Percentiles rank a stretch among this genome's conserved stretches.
phyloP scores from a whole-genome alignment of 2,797 vertebrate species.

The Knipowitschia caucasica region DNA sequence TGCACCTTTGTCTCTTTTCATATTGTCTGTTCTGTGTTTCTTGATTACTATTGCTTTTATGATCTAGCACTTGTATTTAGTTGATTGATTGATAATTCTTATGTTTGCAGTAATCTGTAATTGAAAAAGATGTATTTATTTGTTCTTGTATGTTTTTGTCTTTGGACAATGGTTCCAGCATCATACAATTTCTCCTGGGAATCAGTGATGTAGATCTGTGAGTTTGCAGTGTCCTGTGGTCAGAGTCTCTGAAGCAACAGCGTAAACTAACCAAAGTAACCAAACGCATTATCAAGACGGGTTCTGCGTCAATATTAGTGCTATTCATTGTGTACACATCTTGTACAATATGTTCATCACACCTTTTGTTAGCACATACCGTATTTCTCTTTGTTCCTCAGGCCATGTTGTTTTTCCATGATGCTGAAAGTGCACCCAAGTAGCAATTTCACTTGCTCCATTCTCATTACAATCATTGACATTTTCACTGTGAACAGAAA shows the following conservation, averaged over 20 bases:
- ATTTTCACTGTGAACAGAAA: constrained; percentile 26
- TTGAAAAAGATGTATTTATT: too few species aligned
- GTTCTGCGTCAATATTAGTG: neutral
- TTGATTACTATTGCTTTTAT: too few species aligned
- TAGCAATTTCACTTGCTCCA: neutral
- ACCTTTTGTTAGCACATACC: neutral
- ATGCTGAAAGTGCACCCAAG: constrained; percentile 11
- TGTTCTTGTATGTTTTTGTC: too few species aligned
- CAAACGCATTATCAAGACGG: neutral
- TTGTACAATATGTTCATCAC: neutral
- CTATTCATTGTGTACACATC: neutral
- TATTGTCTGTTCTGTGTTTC: too few species aligned
- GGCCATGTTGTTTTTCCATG: constrained; percentile 11
- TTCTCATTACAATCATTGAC: constrained; percentile 21
- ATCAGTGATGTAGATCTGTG: too few species aligned
- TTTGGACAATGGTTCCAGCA: neutral
- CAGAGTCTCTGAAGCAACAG: neutral
- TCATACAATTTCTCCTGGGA: neutral
- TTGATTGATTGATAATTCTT: too few species aligned
- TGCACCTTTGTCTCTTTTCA: too few species aligned
- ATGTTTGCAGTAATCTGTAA: too few species aligned
- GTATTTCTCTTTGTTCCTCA: constrained; percentile 4
- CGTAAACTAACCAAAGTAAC: neutral
- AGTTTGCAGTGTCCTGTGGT: neutral
- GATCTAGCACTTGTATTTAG: too few species aligned